Evolutionary conservation across 2,888 invertebrate genomes (phyloP).

Genomic region (Quadroppia sp.): DNA sequence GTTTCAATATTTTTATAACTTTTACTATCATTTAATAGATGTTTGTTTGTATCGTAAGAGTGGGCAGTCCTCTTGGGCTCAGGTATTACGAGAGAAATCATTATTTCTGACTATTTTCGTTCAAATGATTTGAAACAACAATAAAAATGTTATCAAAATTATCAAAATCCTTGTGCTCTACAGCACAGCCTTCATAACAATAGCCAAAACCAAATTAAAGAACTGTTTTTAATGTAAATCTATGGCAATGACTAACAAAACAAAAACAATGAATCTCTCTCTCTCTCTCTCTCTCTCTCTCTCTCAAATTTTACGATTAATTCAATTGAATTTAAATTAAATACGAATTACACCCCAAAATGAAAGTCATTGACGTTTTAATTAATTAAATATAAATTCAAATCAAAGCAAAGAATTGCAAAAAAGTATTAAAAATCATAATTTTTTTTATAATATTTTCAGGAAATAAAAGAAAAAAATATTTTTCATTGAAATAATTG

Average conservation of each 20-base stretch:
- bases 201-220: neutral
- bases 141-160: constrained; percentile 5
- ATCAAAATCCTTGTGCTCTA: constrained; percentile 15
- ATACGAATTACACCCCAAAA: too few species aligned
- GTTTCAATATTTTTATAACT: neutral
- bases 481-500: too few species aligned
- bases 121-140: neutral
- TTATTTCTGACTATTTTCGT: neutral
- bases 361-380: neutral
- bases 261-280: neutral
- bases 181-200: constrained; percentile 3
- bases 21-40: neutral
- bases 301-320: too few species aligned
- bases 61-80: neutral
- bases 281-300: neutral
- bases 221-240: neutral
- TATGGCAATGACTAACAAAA: neutral
- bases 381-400: neutral
- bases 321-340: neutral
- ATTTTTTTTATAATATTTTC: too few species aligned
- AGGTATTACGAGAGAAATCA: neutral
- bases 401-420: neutral
- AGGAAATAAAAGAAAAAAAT: too few species aligned
- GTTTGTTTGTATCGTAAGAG: neutral
- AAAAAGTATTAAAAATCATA: too few species aligned